Conservation (phyloP, 2,113 vertebrate genomes). For the Cynopterus brachyotis region DNA sequence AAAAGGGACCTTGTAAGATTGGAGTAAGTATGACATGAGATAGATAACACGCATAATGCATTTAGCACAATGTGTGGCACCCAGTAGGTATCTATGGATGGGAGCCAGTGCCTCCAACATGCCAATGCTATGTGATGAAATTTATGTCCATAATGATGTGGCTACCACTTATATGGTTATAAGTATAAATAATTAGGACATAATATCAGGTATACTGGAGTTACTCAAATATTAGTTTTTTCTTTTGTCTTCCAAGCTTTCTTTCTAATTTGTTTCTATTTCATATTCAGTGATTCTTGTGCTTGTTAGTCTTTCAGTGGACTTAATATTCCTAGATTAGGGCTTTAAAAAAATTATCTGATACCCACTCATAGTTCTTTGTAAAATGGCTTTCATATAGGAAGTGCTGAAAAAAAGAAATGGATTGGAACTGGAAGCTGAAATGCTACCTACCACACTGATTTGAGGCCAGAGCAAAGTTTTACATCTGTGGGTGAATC, state of each 20-base stretch:
- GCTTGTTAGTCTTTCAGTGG: neutral
- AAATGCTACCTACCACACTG: neutral
- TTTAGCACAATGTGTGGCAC: neutral
- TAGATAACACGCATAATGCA: neutral
- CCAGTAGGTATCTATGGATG: neutral
- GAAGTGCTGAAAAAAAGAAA: neutral
- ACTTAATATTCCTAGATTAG: neutral
- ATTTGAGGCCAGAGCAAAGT: neutral
- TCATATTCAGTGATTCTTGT: neutral
- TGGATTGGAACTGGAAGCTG: neutral
- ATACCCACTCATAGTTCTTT: neutral
- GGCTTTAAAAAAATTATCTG: neutral
- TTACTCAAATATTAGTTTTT: neutral
- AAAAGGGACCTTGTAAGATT: neutral
- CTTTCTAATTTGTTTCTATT: conserved; percentile 18
- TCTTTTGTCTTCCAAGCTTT: neutral
- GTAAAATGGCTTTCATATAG: neutral
- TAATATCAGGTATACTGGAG: neutral
- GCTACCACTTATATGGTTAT: neutral
- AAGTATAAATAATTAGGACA: neutral
- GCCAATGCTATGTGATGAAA: neutral
- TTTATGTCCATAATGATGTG: neutral
- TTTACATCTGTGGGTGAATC: neutral
- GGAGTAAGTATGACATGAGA: neutral
- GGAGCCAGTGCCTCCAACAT: neutral